These are phyloP conservation scores for Plectropomus leopardus DNA, from an alignment of 2,113 vertebrate genomes.

Conservation along the genomic window DNA sequence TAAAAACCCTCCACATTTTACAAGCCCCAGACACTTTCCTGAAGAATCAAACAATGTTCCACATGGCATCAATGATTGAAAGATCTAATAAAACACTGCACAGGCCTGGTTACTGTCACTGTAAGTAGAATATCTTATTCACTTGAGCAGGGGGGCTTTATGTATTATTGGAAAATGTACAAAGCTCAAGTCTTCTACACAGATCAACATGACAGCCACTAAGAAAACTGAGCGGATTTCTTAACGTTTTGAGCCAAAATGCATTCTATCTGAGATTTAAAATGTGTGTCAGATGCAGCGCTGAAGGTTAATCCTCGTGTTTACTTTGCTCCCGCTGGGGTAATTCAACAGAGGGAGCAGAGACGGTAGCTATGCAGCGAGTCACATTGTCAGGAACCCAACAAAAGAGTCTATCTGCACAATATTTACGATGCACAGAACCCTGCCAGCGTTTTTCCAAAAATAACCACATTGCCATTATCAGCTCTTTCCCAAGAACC, in stretches of 20 bases:
- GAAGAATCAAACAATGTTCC: slow-evolving; percentile 28
- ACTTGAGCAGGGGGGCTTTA: neutral
- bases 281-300: slow-evolving; percentile 28
- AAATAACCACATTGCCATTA: slow-evolving; percentile 6
- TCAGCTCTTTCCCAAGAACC: slow-evolving; percentile 21
- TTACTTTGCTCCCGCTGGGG: slow-evolving; percentile 38
- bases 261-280: slow-evolving; percentile 26
- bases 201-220: neutral
- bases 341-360: slow-evolving; percentile 25
- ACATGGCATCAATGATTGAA: slow-evolving; percentile 42
- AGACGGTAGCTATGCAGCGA: neutral
- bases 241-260: slow-evolving; percentile 25
- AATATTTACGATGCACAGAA: slow-evolving; percentile 24
- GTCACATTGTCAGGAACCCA: slow-evolving; percentile 9
- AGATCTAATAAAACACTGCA: slow-evolving; percentile 34
- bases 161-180: neutral
- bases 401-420: slow-evolving; percentile 13
- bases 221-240: neutral
- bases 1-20: slow-evolving; percentile 23
- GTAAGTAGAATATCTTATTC: neutral
- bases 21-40: slow-evolving; percentile 38
- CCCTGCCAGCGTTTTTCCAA: neutral
- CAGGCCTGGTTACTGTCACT: slow-evolving; percentile 42
- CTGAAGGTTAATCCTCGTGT: slow-evolving; percentile 54
- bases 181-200: neutral